These are phyloP conservation scores for Callospermophilus lateralis DNA, from an alignment of 2,113 vertebrate species.

Conservation along the genomic window DNA sequence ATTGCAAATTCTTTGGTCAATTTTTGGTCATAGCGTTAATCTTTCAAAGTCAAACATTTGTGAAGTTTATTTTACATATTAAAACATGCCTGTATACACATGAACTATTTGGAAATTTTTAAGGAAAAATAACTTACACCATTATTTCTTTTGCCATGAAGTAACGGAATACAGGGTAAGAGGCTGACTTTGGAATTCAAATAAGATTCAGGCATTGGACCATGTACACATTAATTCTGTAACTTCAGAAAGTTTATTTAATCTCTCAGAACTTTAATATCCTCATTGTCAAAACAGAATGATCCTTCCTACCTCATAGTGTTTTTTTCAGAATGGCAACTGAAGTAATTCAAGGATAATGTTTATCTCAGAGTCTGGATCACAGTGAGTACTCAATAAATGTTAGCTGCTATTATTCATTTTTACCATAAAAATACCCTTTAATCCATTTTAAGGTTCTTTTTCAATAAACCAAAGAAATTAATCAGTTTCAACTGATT, in stretches of 20 bases:
- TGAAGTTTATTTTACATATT: not conserved
- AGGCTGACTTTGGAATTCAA: not conserved
- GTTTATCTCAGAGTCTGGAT: not conserved
- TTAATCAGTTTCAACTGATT: not conserved
- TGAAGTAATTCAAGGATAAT: not conserved
- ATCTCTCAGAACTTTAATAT: slow-evolving; percentile 4
- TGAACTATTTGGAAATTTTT: not conserved
- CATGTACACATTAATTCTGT: not conserved
- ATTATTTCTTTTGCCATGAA: not conserved
- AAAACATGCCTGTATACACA: not conserved
- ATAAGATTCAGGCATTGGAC: not conserved
- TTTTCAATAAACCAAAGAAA: slow-evolving; percentile 11
- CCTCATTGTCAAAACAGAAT: slow-evolving; percentile 7
- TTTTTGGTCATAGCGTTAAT: not conserved
- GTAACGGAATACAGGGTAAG: not conserved
- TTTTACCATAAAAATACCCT: not conserved
- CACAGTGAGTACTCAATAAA: not conserved
- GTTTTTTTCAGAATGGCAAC: not conserved
- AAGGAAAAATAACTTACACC: not conserved
- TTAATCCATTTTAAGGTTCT: not conserved
- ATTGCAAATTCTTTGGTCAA: not conserved
- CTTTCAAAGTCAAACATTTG: not conserved
- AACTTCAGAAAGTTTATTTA: slow-evolving; percentile 14
- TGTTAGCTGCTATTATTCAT: not conserved
- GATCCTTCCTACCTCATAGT: not conserved